Evolutionary conservation across 2,113 vertebrate genomes (phyloP), one percentile per base, ranked within the genome.

Genomic region (Sylvilagus bachmani): DNA sequence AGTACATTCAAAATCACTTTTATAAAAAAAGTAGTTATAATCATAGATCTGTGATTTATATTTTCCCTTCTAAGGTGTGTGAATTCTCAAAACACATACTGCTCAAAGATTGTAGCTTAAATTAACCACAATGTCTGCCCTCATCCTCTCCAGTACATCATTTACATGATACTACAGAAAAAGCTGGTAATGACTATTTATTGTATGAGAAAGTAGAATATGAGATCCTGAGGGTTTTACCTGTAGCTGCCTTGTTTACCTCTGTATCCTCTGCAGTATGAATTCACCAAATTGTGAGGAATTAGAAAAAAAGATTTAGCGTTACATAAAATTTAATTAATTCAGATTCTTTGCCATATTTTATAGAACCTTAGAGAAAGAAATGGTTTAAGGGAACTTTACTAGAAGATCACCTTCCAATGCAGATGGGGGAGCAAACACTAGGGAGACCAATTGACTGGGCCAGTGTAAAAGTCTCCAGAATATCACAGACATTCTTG

Each of bases 1-100:
- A 81, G 66, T 36, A 81, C 75, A 38, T 82, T 82, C 22, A 75
- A 78, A 86, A 79, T 58, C 58, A 66, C 19, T 95, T 79, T 73
- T 67, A 24, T 9, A 21, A n/a, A 70, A 38, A 12, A 91, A 49
- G 38, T 62, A 22, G 6, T 21, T 75, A 66, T 55, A 66, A 81
- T 25, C 31, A 12, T 7, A 19, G 49, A 29, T 58, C 24, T 67
- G 17, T 49, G 73, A 21, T 75, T n/a, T 90, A 21, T 51, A 49
- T 25, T 94, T 91, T 49, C 24, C 5, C 16, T 51, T 91, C 44
- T 81, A 36, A 22, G 13, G 27, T 58, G 1, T 36, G 2, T 91
- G 44, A 64, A 71, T 80, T 86, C 21, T 70, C 44, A 85, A 94
- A 79, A 22, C 25, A 49, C 19, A 91, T 13, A 16, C 27, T 67